These are phyloP conservation scores for Plebejus anna DNA, from an alignment of 2,888 invertebrate species.

Conservation along the genomic window DNA sequence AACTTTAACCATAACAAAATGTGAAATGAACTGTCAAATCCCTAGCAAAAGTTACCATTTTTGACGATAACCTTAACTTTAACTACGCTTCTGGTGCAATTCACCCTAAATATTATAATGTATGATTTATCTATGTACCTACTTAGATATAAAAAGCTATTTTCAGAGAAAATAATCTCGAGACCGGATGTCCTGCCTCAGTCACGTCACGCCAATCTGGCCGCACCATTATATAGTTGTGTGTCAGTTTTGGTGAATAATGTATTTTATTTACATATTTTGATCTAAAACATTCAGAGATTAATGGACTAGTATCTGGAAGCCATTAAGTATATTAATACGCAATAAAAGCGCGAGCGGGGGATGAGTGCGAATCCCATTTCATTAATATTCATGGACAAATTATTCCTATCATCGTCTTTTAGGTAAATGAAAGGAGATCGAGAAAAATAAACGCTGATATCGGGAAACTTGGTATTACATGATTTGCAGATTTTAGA, in stretches of 20 bases:
- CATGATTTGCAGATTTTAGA: constrained; percentile 30
- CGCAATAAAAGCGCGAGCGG: constrained; percentile 58
- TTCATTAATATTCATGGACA: constrained; percentile 73
- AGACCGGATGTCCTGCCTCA: neutral
- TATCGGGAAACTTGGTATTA: constrained; percentile 43
- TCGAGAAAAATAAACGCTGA: constrained; percentile 55
- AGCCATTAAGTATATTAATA: constrained; percentile 60
- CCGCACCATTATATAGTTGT: neutral
- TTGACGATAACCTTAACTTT: too few relatives aligned
- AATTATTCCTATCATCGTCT: constrained; percentile 70
- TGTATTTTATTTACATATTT: constrained; percentile 18
- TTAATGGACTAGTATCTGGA: constrained; percentile 51
- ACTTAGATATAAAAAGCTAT: too few relatives aligned
- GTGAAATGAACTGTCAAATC: too few relatives aligned
- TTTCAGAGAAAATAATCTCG: too few relatives aligned
- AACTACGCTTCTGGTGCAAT: too few relatives aligned
- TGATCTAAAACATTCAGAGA: constrained; percentile 38
- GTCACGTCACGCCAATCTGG: neutral
- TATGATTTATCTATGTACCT: too few relatives aligned
- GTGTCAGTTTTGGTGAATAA: neutral
- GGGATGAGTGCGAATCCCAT: constrained; percentile 61
- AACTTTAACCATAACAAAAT: too few relatives aligned
- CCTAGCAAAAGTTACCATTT: too few relatives aligned
- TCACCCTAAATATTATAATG: too few relatives aligned
- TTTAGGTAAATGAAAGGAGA: constrained; percentile 60